Percentiles rank a stretch among this genome's conserved stretches.
Evolutionary conservation across 2,888 invertebrate genomes (phyloP).

Genomic region (Dicranocentrus wangi): DNA sequence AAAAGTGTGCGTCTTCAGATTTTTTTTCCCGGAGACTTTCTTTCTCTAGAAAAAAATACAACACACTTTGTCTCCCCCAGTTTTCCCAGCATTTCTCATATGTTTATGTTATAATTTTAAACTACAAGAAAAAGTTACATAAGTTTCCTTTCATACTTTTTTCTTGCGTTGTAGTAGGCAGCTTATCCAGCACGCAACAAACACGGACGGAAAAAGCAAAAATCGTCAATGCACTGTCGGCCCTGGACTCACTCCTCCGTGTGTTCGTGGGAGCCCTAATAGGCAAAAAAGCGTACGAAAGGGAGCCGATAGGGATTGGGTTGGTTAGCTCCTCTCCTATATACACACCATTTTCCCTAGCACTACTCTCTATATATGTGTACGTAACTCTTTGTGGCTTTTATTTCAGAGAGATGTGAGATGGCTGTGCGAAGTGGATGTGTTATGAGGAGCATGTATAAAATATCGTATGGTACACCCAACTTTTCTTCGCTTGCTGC

Average conservation of each 20-base stretch:
- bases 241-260: slow-evolving; percentile 14
- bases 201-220: slow-evolving; percentile 40
- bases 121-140: too few species aligned
- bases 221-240: slow-evolving; percentile 34
- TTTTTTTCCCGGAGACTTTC: neutral
- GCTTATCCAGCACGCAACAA: slow-evolving; percentile 28
- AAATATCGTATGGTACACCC: slow-evolving; percentile 3
- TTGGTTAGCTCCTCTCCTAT: slow-evolving; percentile 33
- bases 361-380: too few species aligned
- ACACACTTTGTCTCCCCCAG: neutral
- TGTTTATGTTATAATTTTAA: slow-evolving; percentile 26
- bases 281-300: slow-evolving; percentile 15
- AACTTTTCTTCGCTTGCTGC: neutral
- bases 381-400: too few species aligned
- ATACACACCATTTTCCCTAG: neutral
- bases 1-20: neutral
- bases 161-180: neutral
- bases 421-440: too few species aligned
- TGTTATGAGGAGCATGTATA: too few species aligned
- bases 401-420: too few species aligned
- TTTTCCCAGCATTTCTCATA: slow-evolving; percentile 16
- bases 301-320: slow-evolving; percentile 41
- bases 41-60: slow-evolving; percentile 23
- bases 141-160: slow-evolving; percentile 47
- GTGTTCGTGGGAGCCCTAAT: slow-evolving; percentile 54